These are phyloP conservation scores for Circaetus gallicus DNA, from an alignment of 2,113 vertebrate genomes.

Conservation along the genomic window DNA sequence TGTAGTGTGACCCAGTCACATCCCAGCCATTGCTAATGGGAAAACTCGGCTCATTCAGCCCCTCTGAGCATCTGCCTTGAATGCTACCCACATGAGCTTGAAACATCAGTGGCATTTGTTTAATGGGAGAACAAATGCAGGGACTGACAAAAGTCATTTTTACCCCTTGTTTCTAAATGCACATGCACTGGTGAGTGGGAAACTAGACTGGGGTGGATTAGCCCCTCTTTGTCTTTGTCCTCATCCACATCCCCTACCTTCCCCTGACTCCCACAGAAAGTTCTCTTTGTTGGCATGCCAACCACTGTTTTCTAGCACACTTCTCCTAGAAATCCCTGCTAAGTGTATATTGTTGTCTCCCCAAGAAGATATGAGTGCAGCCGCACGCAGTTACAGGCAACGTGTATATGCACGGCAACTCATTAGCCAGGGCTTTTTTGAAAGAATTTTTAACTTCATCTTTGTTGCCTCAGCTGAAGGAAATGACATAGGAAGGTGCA, in stretches of 20 bases:
- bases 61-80: neutral
- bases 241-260: neutral
- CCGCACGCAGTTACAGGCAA: neutral
- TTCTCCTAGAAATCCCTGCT: neutral
- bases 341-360: neutral
- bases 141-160: neutral
- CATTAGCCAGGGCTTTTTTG: neutral
- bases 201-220: neutral
- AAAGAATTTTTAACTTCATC: neutral
- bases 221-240: neutral
- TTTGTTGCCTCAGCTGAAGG: neutral
- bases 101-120: neutral
- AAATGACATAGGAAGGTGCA: neutral
- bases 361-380: neutral
- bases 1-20: neutral
- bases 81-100: neutral
- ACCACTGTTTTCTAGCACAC: neutral
- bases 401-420: accelerated
- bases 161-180: neutral
- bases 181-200: neutral
- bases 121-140: neutral
- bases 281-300: neutral
- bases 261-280: neutral
- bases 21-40: neutral
- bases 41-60: neutral